A percentile compares a stretch with the other conserved stretches of the same genome.
These are phyloP conservation scores for Calliphora vomitoria DNA, from an alignment of 2,888 invertebrate species.

Conservation along the genomic window DNA sequence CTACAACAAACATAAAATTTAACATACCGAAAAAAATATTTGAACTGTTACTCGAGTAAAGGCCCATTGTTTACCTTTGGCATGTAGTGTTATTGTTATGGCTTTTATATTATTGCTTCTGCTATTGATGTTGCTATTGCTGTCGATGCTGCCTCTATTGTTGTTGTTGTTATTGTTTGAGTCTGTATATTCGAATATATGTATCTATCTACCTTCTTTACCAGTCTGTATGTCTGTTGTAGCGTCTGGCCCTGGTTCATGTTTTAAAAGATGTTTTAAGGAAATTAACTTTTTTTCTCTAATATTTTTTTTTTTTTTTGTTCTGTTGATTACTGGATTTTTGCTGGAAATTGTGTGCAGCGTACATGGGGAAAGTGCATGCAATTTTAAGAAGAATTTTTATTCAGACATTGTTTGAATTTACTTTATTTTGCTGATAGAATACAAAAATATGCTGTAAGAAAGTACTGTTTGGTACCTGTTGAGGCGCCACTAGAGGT, in stretches of 20 bases:
- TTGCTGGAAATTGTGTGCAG: not conserved
- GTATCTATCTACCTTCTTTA: not conserved
- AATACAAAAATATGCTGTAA: not conserved
- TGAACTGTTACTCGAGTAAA: constrained; percentile 59
- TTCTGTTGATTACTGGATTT: constrained; percentile 35
- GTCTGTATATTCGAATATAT: not conserved
- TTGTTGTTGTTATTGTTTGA: not conserved
- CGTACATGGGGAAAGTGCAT: not conserved
- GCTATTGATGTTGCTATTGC: not conserved
- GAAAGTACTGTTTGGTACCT: not conserved
- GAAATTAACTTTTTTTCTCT: constrained; percentile 65
- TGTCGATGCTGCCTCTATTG: not conserved
- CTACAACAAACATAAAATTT: constrained; percentile 42
- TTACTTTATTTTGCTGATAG: not conserved
- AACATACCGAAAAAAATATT: constrained; percentile 56
- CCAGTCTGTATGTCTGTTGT: constrained; percentile 52
- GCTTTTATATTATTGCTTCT: constrained; percentile 54
- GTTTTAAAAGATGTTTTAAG: constrained; percentile 63
- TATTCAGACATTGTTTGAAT: constrained; percentile 5
- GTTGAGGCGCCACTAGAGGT: constrained; percentile 36
- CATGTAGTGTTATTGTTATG: constrained; percentile 62
- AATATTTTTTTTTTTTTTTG: constrained; percentile 8
- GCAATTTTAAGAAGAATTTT: not conserved
- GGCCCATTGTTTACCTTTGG: constrained; percentile 71
- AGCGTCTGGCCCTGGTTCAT: constrained; percentile 36